Percentiles rank a stretch among this genome's conserved stretches.
These are phyloP conservation scores for Colossoma macropomum DNA, from an alignment of 2,113 vertebrate species.

Conservation along the genomic window DNA sequence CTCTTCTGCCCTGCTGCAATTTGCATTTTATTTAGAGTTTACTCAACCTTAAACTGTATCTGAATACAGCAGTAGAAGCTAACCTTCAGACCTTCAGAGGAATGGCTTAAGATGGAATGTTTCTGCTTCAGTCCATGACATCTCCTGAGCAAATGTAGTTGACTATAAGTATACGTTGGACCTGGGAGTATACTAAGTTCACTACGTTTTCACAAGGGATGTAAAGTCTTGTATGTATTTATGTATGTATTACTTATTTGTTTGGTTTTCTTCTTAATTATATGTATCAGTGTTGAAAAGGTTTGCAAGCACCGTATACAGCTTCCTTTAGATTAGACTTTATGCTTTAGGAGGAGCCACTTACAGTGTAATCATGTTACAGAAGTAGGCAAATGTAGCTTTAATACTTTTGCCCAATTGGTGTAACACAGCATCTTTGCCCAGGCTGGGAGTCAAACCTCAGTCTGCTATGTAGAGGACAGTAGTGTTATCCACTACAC, in stretches of 20 bases:
- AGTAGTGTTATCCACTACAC: no score
- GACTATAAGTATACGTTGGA: constrained; percentile 79
- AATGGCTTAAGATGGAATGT: neutral
- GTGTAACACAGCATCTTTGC: no score
- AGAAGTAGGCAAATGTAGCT: no score
- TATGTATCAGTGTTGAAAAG: neutral
- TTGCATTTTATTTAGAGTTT: neutral
- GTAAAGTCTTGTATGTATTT: constrained; percentile 7
- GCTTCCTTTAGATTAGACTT: no score
- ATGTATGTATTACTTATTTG: neutral
- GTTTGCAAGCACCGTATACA: no score
- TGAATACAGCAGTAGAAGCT: neutral
- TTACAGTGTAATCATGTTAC: no score
- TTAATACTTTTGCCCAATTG: no score
- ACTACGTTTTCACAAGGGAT: constrained; percentile 79
- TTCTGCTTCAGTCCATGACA: neutral
- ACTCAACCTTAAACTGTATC: neutral
- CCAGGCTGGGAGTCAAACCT: no score
- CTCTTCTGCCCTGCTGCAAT: neutral
- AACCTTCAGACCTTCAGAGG: neutral
- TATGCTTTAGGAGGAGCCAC: no score
- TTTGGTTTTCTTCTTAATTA: neutral
- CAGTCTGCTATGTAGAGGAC: no score
- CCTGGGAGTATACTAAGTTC: constrained; percentile 79
- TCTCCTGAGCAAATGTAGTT: constrained; percentile 78